phyloP scores from a whole-genome alignment of 2,888 invertebrate species.

The Entomobrya proxima region DNA sequence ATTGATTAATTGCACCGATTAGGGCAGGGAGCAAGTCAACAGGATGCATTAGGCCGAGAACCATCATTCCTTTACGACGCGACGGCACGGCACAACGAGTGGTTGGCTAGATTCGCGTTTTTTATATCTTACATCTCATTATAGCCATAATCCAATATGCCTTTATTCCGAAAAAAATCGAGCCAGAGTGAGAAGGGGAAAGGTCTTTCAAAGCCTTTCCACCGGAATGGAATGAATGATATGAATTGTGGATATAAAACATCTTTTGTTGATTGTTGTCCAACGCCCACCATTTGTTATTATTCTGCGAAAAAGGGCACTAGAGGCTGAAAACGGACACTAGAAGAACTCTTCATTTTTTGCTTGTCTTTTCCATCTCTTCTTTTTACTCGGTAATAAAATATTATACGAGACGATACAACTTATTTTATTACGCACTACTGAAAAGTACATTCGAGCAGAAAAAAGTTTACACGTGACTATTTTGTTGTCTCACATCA shows the following conservation, averaged over 20 bases:
- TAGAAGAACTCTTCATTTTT: conserved; percentile 5
- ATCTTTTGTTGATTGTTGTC: conserved; percentile 60
- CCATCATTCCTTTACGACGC: conserved; percentile 2
- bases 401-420: conserved; percentile 21
- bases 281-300: conserved; percentile 64
- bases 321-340: background rate
- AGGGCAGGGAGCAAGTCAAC: conserved; percentile 63
- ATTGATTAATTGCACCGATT: conserved; percentile 65
- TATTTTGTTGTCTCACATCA: conserved; percentile 17
- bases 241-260: conserved; percentile 4
- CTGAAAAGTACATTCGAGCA: conserved; percentile 49
- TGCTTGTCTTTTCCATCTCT: conserved; percentile 23
- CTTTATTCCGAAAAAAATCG: background rate
- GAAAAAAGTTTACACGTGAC: conserved; percentile 44
- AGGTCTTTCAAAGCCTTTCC: background rate
- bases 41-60: conserved; percentile 52
- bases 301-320: conserved; percentile 46
- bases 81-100: background rate
- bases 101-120: background rate
- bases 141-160: background rate
- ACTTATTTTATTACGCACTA: conserved; percentile 36
- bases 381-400: conserved; percentile 11
- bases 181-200: background rate
- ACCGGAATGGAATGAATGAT: conserved; percentile 3
- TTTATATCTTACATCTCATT: background rate